Conservation (phyloP, 2,113 vertebrate species). For the Hemichromis elongatus region DNA sequence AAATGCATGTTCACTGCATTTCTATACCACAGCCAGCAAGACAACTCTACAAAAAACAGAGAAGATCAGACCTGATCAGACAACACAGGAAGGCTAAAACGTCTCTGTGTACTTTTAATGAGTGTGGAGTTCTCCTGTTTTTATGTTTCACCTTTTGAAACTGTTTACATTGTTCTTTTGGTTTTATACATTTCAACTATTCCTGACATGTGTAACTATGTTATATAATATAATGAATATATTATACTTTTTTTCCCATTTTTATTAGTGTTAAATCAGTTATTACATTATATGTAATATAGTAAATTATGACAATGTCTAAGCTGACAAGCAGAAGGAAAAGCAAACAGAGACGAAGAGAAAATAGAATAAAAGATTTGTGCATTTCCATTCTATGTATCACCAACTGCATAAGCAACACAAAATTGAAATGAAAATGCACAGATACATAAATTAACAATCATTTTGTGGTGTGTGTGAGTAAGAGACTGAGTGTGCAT, state of each 20-base stretch:
- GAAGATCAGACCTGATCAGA: not conserved
- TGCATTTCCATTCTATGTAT: too few species aligned
- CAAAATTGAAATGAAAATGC: too few species aligned
- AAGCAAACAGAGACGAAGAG: too few species aligned
- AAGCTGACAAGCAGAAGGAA: too few species aligned
- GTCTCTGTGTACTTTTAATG: not conserved
- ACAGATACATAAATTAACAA: too few species aligned
- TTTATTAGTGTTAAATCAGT: not conserved
- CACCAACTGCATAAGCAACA: too few species aligned
- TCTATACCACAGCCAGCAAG: not conserved
- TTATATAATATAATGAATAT: too few species aligned
- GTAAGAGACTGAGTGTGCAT: too few species aligned
- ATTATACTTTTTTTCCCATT: not conserved
- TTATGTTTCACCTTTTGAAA: not conserved
- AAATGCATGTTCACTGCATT: not conserved
- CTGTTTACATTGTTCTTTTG: not conserved
- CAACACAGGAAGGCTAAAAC: not conserved
- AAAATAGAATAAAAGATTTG: too few species aligned
- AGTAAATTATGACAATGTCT: too few species aligned
- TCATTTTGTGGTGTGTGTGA: too few species aligned
- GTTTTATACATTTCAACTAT: not conserved
- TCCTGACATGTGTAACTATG: not conserved
- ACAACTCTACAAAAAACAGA: not conserved
- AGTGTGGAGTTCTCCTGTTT: not conserved
- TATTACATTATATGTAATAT: not conserved